Base-by-base conservation (phyloP, 1,140 invertebrate species). In the Onthophagus taurus region DNA sequence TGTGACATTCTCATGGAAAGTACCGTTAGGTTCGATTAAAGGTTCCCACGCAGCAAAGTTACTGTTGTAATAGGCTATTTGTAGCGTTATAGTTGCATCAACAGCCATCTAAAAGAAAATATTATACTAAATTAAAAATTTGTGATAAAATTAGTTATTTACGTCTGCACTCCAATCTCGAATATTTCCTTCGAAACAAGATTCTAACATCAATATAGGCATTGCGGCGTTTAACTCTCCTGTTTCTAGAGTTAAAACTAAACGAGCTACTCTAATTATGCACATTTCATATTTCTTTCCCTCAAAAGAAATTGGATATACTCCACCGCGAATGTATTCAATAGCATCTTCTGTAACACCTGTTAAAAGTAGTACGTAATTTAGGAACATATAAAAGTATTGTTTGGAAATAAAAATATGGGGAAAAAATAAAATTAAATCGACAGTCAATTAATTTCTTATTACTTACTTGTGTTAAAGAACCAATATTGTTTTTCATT, bases 21-120 rank as follows among this genome's bases (percentile, higher is more conserved):
- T 69, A 58, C 89, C 51, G 16, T 95, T 81, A 0, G 91, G 89
- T 65, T 99, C 96, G 14, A 99, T 80, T 1, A 99, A 68, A 1
- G 93, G 94, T 67, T 99, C 96, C 96, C 96, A 99, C 21, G 95
- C 72, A 14, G 89, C 89, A 23, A 91, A 69, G 12, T 75, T 69
- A 54, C 89, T 89, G 66, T 99, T 99, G 61, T 91, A 97, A 67
- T 97, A 98, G 4, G 86, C 84, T 63, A 91, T 80, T 66, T 88
- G 78, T 48, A 96, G 58, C 14, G 77, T 78, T 62, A 94, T 72
- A 7, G 74, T 75, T 19, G 80, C 78, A 13, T 83, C 78, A 44
- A 90, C 66, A 60, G 75, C 72, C 52, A 85, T 72, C 75, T 83
- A 49, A 45, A 64, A 63, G 44, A 18, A 52, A 51, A 50, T 26